Base-by-base conservation (phyloP, 2,888 invertebrate genomes). In the Lysandra bellargus region DNA sequence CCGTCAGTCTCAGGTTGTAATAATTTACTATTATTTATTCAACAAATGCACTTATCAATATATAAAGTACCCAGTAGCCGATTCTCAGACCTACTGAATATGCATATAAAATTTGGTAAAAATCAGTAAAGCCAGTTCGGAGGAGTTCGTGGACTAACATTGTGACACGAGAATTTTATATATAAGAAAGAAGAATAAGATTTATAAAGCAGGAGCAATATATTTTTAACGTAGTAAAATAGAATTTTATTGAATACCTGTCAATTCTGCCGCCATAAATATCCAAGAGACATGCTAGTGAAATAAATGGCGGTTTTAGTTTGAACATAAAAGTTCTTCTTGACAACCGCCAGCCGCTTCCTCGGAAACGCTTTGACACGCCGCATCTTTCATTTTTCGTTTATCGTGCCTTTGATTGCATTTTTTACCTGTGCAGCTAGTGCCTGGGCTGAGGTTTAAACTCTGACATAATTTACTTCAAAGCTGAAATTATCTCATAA, bases 311-410 rank as follows among this genome's bases (percentile, higher is more conserved):
- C 69, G 23, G 33, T 69, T 69, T 69, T 69, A 69, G 33, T 69
- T 69, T 69, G 69, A 69, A 69, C 69, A 37, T 69, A 37, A 69
- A 64, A 69, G 69, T 69, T 4, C 69, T 69, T 69, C 69, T 37
- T 69, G 69, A 37, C 69, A 69, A 37, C 69, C 12, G 5, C 69
- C 69, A 4, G 33, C 69, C 69, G 37, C 69, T 69, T 37, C 69
- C 69, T 33, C 33, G 14, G 33, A 69, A 23, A 6, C 14, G 69
- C 69, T 33, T 69, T 69, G 69, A 69, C 69, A 37, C 5, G 23
- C 1, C 14, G 33, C 64, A 33, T 69, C 14, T 69, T 69, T 33
- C 64, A 33, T 69, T 69, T 69, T 69, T 30, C 64, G 64, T 69
- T 69, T 30, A 69, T 69, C 9, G 30, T 69, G 64, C 4, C 9